These are phyloP conservation scores for Antechinus stuartii DNA, from an alignment of 2,113 vertebrate genomes.

Conservation along the genomic window DNA sequence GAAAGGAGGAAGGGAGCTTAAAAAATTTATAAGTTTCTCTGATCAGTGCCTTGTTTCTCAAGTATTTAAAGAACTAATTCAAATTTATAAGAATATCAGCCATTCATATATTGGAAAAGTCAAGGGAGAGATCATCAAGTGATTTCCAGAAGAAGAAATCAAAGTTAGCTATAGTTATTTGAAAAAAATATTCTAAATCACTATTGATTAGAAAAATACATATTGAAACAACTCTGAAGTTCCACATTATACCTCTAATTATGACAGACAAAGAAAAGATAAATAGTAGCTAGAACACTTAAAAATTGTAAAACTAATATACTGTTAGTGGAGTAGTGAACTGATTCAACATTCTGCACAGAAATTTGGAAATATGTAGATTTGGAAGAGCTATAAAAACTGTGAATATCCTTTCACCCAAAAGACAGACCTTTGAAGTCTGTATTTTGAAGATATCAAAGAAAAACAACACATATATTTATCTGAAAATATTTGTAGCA, in stretches of 20 bases:
- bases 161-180: background rate
- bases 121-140: background rate
- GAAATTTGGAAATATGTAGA: background rate
- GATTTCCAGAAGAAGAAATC: background rate
- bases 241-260: background rate
- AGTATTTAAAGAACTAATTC: background rate
- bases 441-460: background rate
- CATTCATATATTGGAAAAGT: background rate
- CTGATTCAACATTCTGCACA: background rate
- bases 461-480: background rate
- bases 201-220: background rate
- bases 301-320: background rate
- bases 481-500: background rate
- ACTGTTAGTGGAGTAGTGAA: background rate
- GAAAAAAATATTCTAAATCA: background rate
- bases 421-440: background rate
- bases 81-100: background rate
- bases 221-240: background rate
- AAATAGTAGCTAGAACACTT: background rate
- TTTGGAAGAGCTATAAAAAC: background rate
- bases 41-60: background rate
- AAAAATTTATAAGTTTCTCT: background rate
- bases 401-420: background rate
- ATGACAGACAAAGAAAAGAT: background rate
- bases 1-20: too few species aligned